phyloP scores from a whole-genome alignment of 2,797 vertebrate species.

The Artibeus lituratus region DNA sequence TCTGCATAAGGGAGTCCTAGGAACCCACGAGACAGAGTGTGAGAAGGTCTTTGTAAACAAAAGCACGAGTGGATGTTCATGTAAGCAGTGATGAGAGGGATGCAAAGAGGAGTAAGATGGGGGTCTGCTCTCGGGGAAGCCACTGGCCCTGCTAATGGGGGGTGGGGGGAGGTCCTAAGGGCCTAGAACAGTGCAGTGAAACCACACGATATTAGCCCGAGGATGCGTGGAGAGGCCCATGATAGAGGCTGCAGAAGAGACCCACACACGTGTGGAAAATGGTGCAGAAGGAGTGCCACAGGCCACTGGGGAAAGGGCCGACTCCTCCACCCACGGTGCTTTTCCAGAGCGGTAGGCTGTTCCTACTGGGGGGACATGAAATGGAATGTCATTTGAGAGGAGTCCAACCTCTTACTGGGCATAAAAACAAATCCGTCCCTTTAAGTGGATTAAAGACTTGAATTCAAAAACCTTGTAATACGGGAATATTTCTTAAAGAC shows the following conservation, averaged over 20 bases:
- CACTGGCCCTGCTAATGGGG: not conserved
- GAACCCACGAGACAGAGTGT: not conserved
- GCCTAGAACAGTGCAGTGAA: not conserved
- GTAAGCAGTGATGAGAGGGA: not conserved
- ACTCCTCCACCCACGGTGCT: not conserved
- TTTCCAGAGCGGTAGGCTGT: not conserved
- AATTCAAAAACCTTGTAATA: not conserved
- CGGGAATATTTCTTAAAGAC: not conserved
- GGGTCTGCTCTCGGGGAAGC: not conserved
- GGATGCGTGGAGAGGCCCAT: not conserved
- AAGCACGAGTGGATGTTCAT: not conserved
- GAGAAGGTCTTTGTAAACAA: not conserved
- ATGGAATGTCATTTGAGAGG: not conserved
- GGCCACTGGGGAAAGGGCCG: not conserved
- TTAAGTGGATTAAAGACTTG: not conserved
- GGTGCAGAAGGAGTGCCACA: not conserved
- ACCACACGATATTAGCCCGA: not conserved
- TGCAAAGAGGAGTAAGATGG: not conserved
- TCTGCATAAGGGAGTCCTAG: not conserved
- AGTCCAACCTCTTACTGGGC: not conserved
- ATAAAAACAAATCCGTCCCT: not conserved
- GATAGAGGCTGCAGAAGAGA: constrained; percentile 33
- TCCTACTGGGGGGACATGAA: not conserved
- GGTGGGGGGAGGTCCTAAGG: not conserved
- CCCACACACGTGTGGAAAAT: not conserved